Evolutionary conservation across 2,113 vertebrate genomes (phyloP), one percentile per base, ranked within the genome.

Genomic region (Murina feae): DNA sequence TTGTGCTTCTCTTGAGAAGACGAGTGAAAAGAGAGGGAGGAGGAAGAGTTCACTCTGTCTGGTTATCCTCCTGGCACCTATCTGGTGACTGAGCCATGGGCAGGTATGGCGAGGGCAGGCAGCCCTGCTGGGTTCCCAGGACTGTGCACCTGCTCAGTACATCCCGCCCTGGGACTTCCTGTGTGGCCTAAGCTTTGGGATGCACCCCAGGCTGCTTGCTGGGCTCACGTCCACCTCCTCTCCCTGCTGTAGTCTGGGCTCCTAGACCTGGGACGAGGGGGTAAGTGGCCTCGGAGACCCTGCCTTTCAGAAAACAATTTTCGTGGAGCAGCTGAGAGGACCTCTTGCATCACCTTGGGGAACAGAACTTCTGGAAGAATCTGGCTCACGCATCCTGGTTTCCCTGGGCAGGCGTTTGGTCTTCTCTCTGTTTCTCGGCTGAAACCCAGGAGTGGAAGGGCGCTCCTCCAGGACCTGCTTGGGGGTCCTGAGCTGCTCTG

Each of bases 81-180:
- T 14, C 63, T 65, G 30, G 23, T 58, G 30, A 65, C 30, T n/a
- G 30, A 58, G 23, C 55, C 23, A 25, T 1, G 28, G 32, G 65
- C 17, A 5, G 35, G 35, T 58, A 5, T 0, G 39, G 8, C 0
- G 10, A 3, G 37, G 5, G 20, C 3, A 9, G 39, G 6, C 0
- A 2, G 66, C 11, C 89, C 25, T 9, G 65, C 37, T 2, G 0
- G 0, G 5, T 1, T 30, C 58, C 1, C 2, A 0, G 0, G 1
- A 2, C 17, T 12, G 1, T 0, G 14, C 21, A 1, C n/a, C 12
- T 1, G 1, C 10, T 32, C 53, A 21, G 0, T 1, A 8, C 20
- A 7, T 28, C 47, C 9, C 0, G 1, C 18, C 21, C 20, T 30
- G 60, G 23, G 21, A 58, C 21, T 25, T 58, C 49, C 55, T 58